Percentiles rank a stretch among this genome's conserved stretches.
phyloP scores from a whole-genome alignment of 1,140 invertebrate genomes.

The Dufourea novaeangliae region DNA sequence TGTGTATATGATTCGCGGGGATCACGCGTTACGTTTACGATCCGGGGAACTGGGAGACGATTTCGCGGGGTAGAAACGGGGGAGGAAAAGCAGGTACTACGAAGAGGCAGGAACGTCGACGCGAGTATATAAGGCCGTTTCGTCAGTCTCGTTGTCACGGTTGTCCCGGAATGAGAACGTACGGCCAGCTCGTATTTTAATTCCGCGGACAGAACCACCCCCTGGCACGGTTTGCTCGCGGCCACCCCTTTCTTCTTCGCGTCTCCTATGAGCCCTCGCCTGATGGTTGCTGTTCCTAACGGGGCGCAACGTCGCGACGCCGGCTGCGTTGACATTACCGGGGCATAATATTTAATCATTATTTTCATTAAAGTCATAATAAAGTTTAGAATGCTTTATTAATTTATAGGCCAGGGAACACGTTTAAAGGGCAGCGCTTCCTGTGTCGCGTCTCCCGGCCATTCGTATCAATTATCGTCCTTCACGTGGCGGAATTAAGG shows the following conservation, averaged over 20 bases:
- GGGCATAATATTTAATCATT: conserved; percentile 82
- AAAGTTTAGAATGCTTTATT: conserved; percentile 82
- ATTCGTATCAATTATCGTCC: conserved; percentile 80
- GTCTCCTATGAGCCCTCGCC: conserved; percentile 67
- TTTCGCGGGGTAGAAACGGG: conserved; percentile 49
- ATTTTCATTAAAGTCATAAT: conserved; percentile 82
- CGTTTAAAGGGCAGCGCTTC: conserved; percentile 75
- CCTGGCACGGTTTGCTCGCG: conserved; percentile 49
- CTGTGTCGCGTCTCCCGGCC: conserved; percentile 66
- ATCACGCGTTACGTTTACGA: conserved; percentile 56
- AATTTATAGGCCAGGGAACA: conserved; percentile 80
- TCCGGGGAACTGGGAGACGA: conserved; percentile 55
- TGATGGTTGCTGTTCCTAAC: conserved; percentile 48
- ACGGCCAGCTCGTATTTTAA: conserved; percentile 81
- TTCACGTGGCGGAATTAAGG: conserved; percentile 73
- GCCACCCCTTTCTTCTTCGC: conserved; percentile 74
- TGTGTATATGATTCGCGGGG: conserved; percentile 25
- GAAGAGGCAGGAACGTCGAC: conserved; percentile 55
- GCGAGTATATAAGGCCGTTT: conserved; percentile 74
- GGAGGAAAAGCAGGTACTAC: conserved; percentile 34
- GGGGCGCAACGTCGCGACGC: conserved; percentile 58
- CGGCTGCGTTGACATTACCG: conserved; percentile 77
- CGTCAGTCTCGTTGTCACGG: conserved; percentile 78
- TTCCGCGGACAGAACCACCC: conserved; percentile 78
- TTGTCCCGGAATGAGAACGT: conserved; percentile 80